phyloP scores from a whole-genome alignment of 2,113 vertebrate genomes.

The Megaptera novaeangliae region DNA sequence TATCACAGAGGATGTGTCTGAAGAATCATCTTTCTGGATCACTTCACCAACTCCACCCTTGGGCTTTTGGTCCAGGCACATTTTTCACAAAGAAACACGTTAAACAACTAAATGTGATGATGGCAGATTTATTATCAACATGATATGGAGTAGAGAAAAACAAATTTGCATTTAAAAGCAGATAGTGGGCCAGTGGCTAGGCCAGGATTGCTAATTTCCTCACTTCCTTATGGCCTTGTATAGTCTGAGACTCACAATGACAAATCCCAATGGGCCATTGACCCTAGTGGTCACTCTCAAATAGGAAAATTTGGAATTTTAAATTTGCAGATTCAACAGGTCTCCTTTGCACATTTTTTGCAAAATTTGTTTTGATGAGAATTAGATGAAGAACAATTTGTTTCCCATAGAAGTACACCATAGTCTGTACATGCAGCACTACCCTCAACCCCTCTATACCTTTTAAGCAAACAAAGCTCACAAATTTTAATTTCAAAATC shows the following conservation, averaged over 20 bases:
- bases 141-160: background rate
- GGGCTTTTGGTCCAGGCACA: background rate
- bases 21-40: background rate
- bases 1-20: background rate
- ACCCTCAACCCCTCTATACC: background rate
- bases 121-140: background rate
- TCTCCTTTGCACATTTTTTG: background rate
- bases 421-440: background rate
- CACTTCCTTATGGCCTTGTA: background rate
- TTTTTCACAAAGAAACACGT: background rate
- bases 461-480: background rate
- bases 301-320: background rate
- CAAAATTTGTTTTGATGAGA: background rate
- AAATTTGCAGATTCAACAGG: background rate
- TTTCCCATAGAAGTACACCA: background rate
- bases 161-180: constrained; percentile 22
- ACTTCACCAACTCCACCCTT: background rate
- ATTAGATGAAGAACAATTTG: background rate
- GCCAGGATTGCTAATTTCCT: background rate
- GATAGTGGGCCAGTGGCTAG: background rate
- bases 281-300: background rate
- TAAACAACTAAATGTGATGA: background rate
- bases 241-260: background rate
- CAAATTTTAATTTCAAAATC: constrained; percentile 18
- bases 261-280: background rate